Evolutionary conservation across 2,888 invertebrate species (phyloP).

Genomic region (Melanotus villosus): DNA sequence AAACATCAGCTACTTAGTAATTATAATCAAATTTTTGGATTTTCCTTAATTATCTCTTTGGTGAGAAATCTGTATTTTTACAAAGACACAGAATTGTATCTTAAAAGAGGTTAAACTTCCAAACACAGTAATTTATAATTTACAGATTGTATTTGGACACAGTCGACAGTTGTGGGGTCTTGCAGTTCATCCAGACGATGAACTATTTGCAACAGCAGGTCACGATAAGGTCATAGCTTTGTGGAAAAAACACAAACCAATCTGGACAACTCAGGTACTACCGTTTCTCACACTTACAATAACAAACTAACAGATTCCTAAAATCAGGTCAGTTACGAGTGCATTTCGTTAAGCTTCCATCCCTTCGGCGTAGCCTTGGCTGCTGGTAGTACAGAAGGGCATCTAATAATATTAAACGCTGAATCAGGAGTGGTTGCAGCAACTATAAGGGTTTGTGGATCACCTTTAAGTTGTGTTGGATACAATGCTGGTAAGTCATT

Average conservation of each 20-base stretch:
- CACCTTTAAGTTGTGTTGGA: conserved; percentile 87
- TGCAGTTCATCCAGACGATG: conserved; percentile 91
- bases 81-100: too few species aligned
- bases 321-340: conserved; percentile 84
- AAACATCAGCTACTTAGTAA: too few species aligned
- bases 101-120: too few species aligned
- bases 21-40: too few species aligned
- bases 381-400: conserved; percentile 92
- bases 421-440: conserved; percentile 89
- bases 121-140: too few species aligned
- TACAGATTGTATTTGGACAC: conserved; percentile 88
- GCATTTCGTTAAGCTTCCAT: conserved; percentile 89
- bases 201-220: conserved; percentile 92
- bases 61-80: too few species aligned
- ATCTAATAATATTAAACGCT: conserved; percentile 87
- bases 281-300: neutral
- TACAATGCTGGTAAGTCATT: conserved; percentile 86
- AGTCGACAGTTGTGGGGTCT: conserved; percentile 90
- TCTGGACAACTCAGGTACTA: conserved; percentile 87
- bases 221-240: conserved; percentile 92
- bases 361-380: conserved; percentile 90
- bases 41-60: too few species aligned
- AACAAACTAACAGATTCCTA: conserved; percentile 4
- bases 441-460: conserved; percentile 89
- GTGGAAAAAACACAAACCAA: conserved; percentile 90